A percentile compares a stretch with the other conserved stretches of the same genome.
Evolutionary conservation across 2,797 vertebrate genomes (phyloP).

Genomic region (Pteronotus mesoamericanus): DNA sequence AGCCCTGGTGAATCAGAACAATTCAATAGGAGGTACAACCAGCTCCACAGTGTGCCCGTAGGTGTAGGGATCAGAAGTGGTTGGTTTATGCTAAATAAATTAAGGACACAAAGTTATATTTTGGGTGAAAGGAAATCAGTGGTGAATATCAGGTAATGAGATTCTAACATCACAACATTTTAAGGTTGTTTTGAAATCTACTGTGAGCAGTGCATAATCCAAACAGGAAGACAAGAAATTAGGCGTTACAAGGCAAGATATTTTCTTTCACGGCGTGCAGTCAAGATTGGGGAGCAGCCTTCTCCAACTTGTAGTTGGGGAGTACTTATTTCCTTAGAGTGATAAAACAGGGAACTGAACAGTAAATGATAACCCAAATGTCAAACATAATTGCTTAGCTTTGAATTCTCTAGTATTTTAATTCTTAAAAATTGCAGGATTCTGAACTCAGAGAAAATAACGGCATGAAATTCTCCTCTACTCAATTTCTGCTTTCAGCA

Average conservation of each 20-base stretch:
- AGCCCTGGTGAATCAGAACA: not conserved
- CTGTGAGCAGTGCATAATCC: constrained; percentile 4
- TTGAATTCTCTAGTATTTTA: constrained; percentile 57
- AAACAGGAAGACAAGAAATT: constrained; percentile 46
- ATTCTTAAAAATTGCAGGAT: constrained; percentile 58
- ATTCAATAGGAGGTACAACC: not conserved
- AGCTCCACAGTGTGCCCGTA: not conserved
- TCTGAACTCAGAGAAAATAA: constrained; percentile 44
- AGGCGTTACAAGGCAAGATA: not conserved
- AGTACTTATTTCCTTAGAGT: constrained; percentile 45
- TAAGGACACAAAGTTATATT: constrained; percentile 63
- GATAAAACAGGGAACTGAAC: constrained; percentile 39
- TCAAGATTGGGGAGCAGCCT: not conserved
- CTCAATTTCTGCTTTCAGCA: constrained; percentile 44
- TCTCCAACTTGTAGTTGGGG: constrained; percentile 52
- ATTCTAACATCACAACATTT: constrained; percentile 57
- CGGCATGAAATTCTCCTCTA: constrained; percentile 39
- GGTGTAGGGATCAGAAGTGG: not conserved
- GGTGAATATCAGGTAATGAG: constrained; percentile 63
- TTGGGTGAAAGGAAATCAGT: constrained; percentile 54
- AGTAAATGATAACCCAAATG: constrained; percentile 52
- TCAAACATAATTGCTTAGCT: constrained; percentile 44
- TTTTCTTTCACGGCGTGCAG: not conserved
- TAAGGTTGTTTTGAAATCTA: constrained; percentile 60
- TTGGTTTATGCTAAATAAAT: constrained; percentile 51